These are phyloP conservation scores for Odontomachus brunneus DNA, from an alignment of 1,140 invertebrate species.

Conservation along the genomic window DNA sequence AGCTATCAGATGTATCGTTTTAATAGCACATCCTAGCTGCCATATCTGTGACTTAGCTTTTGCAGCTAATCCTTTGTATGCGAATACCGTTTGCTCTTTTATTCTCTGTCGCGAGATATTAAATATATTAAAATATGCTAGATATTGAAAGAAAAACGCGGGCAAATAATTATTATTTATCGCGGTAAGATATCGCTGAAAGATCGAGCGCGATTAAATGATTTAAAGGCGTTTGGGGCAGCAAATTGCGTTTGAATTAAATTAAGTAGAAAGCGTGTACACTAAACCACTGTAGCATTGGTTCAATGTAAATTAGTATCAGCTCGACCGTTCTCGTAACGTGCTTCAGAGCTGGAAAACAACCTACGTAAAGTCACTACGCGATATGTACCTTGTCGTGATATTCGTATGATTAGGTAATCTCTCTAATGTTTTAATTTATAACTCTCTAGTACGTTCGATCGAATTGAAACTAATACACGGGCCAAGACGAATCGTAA, in stretches of 20 bases:
- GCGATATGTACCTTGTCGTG: neutral
- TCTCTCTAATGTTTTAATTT: neutral
- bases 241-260: neutral
- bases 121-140: neutral
- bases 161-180: no score
- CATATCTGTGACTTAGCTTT: no score
- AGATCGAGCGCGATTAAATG: neutral
- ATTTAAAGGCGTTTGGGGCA: neutral
- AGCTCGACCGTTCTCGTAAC: neutral
- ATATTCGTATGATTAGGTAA: constrained; percentile 1
- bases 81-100: no score
- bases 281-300: neutral
- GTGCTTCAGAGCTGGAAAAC: neutral
- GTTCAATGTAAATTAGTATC: constrained; percentile 4
- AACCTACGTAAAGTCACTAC: neutral
- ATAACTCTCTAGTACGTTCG: neutral
- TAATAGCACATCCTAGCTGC: no score
- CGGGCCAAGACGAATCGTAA: neutral
- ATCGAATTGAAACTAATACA: neutral
- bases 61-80: no score
- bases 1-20: no score
- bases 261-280: neutral
- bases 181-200: no score
- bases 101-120: neutral
- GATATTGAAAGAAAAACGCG: no score